Base-by-base conservation (phyloP, 1,140 invertebrate species). In the Chymomyza costata region DNA sequence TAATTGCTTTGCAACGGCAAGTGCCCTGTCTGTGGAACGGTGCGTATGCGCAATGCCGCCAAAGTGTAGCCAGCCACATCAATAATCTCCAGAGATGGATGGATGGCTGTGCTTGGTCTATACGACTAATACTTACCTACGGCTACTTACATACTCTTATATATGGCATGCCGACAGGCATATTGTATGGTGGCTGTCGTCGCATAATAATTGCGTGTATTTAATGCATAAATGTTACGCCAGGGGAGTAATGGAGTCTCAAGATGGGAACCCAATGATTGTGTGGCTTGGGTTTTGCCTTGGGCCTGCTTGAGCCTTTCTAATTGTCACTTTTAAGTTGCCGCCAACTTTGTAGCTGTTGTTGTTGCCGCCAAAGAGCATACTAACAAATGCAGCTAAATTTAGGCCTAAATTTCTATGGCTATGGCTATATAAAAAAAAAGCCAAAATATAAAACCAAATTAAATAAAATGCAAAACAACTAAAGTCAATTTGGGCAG, bases 121-220 rank as follows among this genome's bases (percentile, higher is more conserved):
- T 25, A n/a, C n/a, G n/a, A n/a, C n/a, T n/a, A n/a, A 8, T 25
- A 25, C 21, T 8, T 34, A 34, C 3, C 6, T 34, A 34, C 11
- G 13, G 5, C 10, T 25, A 25, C 21, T 25, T 8, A 25, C 8
- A 25, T 25, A 25, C 21, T 5, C 21, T 5, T 8, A 25, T 25
- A 25, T 25, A 25, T 25, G 8, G n/a, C n/a, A 34, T 14, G 11
- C 11, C 3, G 32, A 14, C 6, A 34, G n/a, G 21, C 21, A 25
- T n/a, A 14, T 34, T 34, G 32, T 34, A 34, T 34, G 32, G n/a
- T 34, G 32, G 32, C 32, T 34, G 32, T 14, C 15, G 73, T 65
- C 67, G 73, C 73, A 73, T 80, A 68, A 80, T 80, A 80, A 80
- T 80, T 80, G 73, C 73, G 67, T 71, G 73, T 80, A 81, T 68